Evolutionary conservation across 2,113 vertebrate species (phyloP).

Genomic region (Hippocampus abdominalis): DNA sequence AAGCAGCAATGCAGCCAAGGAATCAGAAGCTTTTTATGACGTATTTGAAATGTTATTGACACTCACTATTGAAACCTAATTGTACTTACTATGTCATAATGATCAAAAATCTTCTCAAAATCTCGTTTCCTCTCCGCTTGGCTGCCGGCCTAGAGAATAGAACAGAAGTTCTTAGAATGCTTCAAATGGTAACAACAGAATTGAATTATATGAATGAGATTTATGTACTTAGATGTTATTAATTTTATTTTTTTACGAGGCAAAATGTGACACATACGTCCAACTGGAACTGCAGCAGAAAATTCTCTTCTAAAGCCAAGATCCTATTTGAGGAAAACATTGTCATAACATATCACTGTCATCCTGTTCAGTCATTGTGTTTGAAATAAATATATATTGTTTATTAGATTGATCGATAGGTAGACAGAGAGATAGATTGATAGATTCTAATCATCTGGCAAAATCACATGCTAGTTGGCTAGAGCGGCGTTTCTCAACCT

Average conservation of each 20-base stretch:
- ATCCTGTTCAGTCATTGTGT: too few relatives aligned
- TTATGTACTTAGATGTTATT: background rate
- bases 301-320: slow-evolving; percentile 91
- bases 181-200: background rate
- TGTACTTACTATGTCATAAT: slow-evolving; percentile 92
- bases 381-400: too few relatives aligned
- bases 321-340: slow-evolving; percentile 73
- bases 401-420: too few relatives aligned
- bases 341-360: background rate
- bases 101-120: slow-evolving; percentile 92
- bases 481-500: too few relatives aligned
- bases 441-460: too few relatives aligned
- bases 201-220: background rate
- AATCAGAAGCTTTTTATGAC: background rate
- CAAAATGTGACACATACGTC: slow-evolving; percentile 78
- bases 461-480: too few relatives aligned
- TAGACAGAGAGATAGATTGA: too few relatives aligned
- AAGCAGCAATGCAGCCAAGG: background rate
- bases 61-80: background rate
- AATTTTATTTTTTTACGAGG: background rate
- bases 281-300: slow-evolving; percentile 92
- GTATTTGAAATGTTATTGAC: background rate
- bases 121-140: slow-evolving; percentile 84
- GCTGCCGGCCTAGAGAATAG: slow-evolving; percentile 75
- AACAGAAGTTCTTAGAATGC: background rate